phyloP scores from a whole-genome alignment of 2,113 vertebrate genomes.

The Gopherus evgoodei region DNA sequence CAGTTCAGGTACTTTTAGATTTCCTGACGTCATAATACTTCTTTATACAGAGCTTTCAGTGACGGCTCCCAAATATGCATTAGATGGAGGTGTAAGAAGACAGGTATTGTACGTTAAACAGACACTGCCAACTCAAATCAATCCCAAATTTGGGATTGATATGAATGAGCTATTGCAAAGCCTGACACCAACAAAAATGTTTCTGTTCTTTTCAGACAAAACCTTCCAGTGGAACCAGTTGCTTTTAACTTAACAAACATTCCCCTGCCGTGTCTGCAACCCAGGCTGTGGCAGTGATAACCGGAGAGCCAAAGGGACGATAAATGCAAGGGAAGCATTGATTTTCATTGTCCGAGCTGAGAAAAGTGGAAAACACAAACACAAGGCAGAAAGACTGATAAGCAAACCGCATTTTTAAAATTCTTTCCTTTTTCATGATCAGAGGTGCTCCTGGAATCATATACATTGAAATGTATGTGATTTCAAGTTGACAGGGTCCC shows the following conservation, averaged over 20 bases:
- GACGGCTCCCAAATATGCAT: constrained; percentile 72
- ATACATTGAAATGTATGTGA: constrained; percentile 1
- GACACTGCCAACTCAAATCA: constrained; percentile 64
- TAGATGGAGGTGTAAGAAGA: constrained; percentile 64
- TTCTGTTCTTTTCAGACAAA: constrained; percentile 45
- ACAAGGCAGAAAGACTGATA: constrained; percentile 24
- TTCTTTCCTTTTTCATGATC: constrained; percentile 39
- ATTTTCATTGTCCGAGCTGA: constrained; percentile 21
- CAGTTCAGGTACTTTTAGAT: constrained; percentile 73
- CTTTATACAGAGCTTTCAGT: constrained; percentile 69
- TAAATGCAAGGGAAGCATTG: not conserved
- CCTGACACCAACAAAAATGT: constrained; percentile 63
- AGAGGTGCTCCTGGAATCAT: constrained; percentile 35
- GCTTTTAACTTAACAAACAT: constrained; percentile 27
- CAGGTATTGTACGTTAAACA: constrained; percentile 69
- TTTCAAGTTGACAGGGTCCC: constrained; percentile 41
- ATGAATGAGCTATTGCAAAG: constrained; percentile 67
- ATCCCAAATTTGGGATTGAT: constrained; percentile 60
- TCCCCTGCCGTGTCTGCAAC: not conserved
- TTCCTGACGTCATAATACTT: constrained; percentile 74
- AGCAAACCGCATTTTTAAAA: constrained; percentile 7
- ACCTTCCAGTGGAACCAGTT: constrained; percentile 32
- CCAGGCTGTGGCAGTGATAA: constrained; percentile 36
- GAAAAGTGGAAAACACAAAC: constrained; percentile 64
- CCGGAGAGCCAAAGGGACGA: not conserved